These are phyloP conservation scores for Dendrolimus houi DNA, from an alignment of 2,888 invertebrate species.

Conservation along the genomic window DNA sequence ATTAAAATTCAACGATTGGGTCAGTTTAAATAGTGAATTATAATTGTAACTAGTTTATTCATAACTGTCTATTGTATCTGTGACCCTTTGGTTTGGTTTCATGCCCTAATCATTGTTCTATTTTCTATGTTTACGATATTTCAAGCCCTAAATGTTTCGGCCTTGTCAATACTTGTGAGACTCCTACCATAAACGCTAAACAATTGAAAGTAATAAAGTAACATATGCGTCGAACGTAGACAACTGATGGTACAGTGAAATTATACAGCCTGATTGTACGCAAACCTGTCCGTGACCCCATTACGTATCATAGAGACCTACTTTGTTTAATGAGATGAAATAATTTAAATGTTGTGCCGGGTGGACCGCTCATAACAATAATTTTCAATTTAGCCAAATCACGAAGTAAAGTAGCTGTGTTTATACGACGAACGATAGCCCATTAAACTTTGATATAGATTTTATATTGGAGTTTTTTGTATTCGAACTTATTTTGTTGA, in stretches of 20 bases:
- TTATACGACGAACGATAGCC: constrained; percentile 2
- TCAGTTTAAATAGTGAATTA: constrained; percentile 24
- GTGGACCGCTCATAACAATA: neutral
- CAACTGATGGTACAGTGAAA: constrained; percentile 31
- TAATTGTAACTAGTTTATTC: constrained; percentile 25
- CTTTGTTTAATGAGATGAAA: constrained; percentile 7
- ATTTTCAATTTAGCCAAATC: neutral
- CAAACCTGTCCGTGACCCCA: constrained; percentile 7
- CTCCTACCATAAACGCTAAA: constrained; percentile 47
- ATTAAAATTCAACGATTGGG: constrained; percentile 47
- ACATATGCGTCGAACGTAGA: constrained; percentile 33
- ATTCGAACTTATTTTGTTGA: too few relatives aligned
- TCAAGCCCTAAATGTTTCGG: constrained; percentile 47
- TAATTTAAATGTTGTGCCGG: neutral
- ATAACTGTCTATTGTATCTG: constrained; percentile 12
- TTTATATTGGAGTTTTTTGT: neutral
- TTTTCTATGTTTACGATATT: constrained; percentile 37
- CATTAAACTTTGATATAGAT: neutral
- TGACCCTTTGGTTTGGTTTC: too few relatives aligned
- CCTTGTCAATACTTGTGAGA: constrained; percentile 38
- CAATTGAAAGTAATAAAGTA: constrained; percentile 60
- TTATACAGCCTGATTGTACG: constrained; percentile 4
- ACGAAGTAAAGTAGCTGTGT: neutral
- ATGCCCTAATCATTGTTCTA: constrained; percentile 23
- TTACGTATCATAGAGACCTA: constrained; percentile 5